Evolutionary conservation across 2,797 vertebrate genomes (phyloP).

Genomic region (Malurus leucopterus): DNA sequence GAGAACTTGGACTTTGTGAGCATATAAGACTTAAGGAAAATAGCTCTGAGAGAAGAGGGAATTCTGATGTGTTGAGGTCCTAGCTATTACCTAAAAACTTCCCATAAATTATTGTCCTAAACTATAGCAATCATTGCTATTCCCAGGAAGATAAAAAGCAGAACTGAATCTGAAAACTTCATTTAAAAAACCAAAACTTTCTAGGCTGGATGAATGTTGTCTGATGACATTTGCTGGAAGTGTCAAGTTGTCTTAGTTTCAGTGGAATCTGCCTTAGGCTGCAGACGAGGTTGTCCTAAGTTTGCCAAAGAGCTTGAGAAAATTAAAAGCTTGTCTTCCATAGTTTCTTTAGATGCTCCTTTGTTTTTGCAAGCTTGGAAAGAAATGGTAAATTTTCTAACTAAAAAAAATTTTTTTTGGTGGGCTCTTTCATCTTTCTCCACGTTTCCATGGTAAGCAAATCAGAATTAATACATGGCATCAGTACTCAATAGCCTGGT

Average conservation of each 20-base stretch:
- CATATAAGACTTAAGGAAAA: not conserved
- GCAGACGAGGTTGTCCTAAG: not conserved
- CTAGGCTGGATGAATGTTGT: not conserved
- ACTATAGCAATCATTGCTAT: not conserved
- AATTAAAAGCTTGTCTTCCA: not conserved
- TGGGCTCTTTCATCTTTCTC: not conserved
- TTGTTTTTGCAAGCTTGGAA: not conserved
- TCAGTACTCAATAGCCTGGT: not conserved
- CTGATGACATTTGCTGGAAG: not conserved
- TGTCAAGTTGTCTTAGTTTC: conserved; percentile 12
- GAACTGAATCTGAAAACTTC: not conserved
- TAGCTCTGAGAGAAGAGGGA: not conserved
- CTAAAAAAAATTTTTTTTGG: not conserved
- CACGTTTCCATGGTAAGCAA: not conserved
- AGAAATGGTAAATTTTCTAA: not conserved
- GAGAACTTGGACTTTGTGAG: not conserved
- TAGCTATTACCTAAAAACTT: not conserved
- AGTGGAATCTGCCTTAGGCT: conserved; percentile 22
- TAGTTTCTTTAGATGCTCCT: not conserved
- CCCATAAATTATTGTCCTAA: not conserved
- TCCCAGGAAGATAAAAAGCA: not conserved
- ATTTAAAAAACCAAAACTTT: not conserved
- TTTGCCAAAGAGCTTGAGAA: not conserved
- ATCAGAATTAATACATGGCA: not conserved
- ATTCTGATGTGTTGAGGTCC: not conserved